Base-by-base conservation (phyloP, 2,888 invertebrate species). In the Ferdinandea cuprea region DNA sequence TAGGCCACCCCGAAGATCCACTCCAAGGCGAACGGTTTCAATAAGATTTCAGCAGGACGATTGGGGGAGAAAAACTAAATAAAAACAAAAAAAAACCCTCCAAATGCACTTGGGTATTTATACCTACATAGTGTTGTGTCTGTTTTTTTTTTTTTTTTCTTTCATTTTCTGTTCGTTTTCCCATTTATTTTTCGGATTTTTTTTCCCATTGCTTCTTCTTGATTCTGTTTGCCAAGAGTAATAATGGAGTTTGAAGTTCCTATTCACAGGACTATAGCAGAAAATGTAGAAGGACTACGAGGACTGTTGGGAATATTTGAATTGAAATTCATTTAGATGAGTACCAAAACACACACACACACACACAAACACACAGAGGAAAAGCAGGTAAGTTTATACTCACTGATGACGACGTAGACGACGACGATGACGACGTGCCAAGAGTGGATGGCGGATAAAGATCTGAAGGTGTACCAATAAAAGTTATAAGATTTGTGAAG, bases 231-330 rank as follows among this genome's bases (percentile, higher is more conserved):
- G 81, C 81, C 66, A 77, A 66, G 77, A 77, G 81, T 83, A 83
- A 83, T 83, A 77, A 83, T 83, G 77, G 77, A 77, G 77, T 83
- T 83, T 77, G 71, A 83, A 83, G 81, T 77, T 66, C 59, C 58
- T 59, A 66, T 74, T 66, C 66, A 74, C 25, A 46, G 54, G 54
- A 65, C 32, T 73, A 37, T 30, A 19, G 44, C 19, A 28, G 37
- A 35, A 65, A 25, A 56, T 46, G 32, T 21, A 32, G 66, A 50
- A 66, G 58, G 48, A 48, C 65, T 74, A 9, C 25, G 37, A 50
- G 58, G 25, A 32, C 77, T 72, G 77, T 77, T 83, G 77, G 77
- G 72, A 77, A 83, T 77, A 83, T 77, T 77, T 72, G 77, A 83
- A 77, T 83, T 52, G 81, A 77, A 61, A 66, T 83, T 77, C 61